These are phyloP conservation scores for Caenorhabditis sp. DNA, from an alignment of 2,888 invertebrate genomes.

Conservation along the genomic window DNA sequence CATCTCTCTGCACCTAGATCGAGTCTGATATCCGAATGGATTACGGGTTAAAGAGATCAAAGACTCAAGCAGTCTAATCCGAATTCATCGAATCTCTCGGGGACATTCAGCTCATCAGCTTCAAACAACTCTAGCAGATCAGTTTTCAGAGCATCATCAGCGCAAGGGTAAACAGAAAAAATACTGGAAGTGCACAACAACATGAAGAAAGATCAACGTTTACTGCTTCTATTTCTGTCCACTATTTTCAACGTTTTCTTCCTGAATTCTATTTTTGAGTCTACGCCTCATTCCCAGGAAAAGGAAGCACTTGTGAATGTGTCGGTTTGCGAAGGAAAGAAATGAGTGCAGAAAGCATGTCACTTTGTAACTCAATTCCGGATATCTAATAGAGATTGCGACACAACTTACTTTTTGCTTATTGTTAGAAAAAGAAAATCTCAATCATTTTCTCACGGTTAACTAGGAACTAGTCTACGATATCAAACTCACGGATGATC, in stretches of 20 bases:
- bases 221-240: neutral
- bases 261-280: no score
- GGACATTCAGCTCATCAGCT: neutral
- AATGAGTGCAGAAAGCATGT: neutral
- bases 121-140: neutral
- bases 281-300: no score
- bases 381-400: neutral
- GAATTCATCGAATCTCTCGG: neutral
- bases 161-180: neutral
- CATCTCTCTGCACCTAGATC: neutral
- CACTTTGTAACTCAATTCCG: neutral
- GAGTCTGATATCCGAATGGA: neutral
- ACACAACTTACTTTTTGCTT: no score
- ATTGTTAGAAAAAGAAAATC: no score
- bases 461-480: no score
- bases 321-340: neutral
- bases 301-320: neutral
- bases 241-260: no score
- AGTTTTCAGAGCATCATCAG: neutral
- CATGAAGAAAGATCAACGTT: neutral
- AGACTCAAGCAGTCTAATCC: neutral
- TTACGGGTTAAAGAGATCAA: neutral
- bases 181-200: no score
- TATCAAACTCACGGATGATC: conserved; percentile 52
- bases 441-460: neutral